Percentiles rank a stretch among this genome's conserved stretches.
Evolutionary conservation across 2,888 invertebrate species (phyloP).

Genomic region (Willowsia nigromaculata): DNA sequence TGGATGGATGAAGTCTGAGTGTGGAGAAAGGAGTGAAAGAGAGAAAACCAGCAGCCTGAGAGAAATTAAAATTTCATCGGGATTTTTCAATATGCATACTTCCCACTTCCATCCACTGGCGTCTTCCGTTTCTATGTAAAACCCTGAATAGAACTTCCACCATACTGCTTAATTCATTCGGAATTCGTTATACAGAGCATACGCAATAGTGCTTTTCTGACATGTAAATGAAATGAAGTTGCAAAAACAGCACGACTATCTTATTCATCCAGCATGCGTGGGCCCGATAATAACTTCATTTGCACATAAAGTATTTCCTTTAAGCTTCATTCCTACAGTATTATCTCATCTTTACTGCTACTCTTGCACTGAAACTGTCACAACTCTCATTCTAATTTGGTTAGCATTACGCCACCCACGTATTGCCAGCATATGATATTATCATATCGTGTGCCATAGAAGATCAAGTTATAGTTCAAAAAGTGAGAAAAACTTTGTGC

Average conservation of each 20-base stretch:
- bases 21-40: background rate
- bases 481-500: background rate
- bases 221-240: background rate
- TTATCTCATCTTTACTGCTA: background rate
- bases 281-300: background rate
- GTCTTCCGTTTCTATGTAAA: background rate
- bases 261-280: background rate
- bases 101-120: background rate
- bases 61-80: slow-evolving; percentile 56
- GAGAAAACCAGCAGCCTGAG: background rate
- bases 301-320: background rate
- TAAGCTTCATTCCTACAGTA: background rate
- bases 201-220: background rate
- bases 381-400: background rate
- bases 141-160: background rate
- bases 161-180: background rate
- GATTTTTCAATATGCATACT: slow-evolving; percentile 10
- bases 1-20: background rate
- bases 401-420: background rate
- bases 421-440: background rate
- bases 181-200: background rate
- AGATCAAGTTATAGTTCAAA: background rate
- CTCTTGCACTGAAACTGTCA: background rate
- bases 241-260: background rate
- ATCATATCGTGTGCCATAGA: background rate